These are phyloP conservation scores for Hemithea aestivaria DNA, from an alignment of 2,888 invertebrate genomes.

Conservation along the genomic window DNA sequence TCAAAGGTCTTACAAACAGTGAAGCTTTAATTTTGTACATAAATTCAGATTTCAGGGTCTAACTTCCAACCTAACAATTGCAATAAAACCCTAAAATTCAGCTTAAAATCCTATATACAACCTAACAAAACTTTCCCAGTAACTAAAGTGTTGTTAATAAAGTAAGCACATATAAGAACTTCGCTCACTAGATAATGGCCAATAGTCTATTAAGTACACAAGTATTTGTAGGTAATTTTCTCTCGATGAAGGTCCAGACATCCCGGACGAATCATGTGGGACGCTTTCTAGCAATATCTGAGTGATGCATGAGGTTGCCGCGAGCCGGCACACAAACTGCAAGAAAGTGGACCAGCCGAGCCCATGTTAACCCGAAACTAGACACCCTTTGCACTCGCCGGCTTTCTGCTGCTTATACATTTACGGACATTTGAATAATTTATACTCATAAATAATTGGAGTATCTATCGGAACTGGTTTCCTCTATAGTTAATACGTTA, in stretches of 20 bases:
- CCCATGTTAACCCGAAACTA: conserved; percentile 36
- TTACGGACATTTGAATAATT: conserved; percentile 5
- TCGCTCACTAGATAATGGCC: too few species aligned
- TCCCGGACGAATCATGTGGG: conserved; percentile 43
- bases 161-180: conserved; percentile 10
- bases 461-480: too few species aligned
- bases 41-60: too few species aligned
- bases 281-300: conserved; percentile 64
- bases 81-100: too few species aligned
- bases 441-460: conserved; percentile 5
- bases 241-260: conserved; percentile 35
- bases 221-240: conserved; percentile 26
- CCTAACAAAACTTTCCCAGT: conserved; percentile 15
- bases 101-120: too few species aligned
- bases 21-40: too few species aligned
- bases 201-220: too few species aligned
- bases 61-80: too few species aligned
- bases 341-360: conserved; percentile 59
- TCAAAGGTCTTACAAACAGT: too few species aligned
- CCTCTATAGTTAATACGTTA: too few species aligned
- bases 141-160: conserved; percentile 10
- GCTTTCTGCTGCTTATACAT: conserved; percentile 2
- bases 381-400: conserved; percentile 19
- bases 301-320: conserved; percentile 50
- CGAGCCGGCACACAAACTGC: conserved; percentile 49